Evolutionary conservation across 2,113 vertebrate species (phyloP), one percentile per base, ranked within the genome.

Genomic region (Campylomormyrus tamandua): DNA sequence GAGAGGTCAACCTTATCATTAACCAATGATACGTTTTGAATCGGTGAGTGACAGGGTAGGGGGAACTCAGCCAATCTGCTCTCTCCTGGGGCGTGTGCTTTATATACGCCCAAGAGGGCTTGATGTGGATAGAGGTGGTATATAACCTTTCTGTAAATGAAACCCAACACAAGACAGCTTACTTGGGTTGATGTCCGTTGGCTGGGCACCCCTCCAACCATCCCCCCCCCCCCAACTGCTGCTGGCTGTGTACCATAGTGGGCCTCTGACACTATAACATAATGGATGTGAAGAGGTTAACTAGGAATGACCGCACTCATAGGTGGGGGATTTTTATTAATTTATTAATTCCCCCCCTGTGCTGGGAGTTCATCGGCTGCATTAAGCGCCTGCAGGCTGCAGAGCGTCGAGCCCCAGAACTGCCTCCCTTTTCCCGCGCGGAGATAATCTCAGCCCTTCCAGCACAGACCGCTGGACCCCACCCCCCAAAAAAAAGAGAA

Each of bases 401-500:
- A 66, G 62, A 4, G 24, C 9, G 10, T 66, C 9, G n/a, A 27
- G n/a, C 62, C 27, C 62, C 62, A 27, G 62, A 70, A 10, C 62
- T 13, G 27, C 46, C 21, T 21, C 42, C 24, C 42, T 46, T 87
- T 87, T 42, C 31, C 49, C 17, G 10, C 6, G 17, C 3, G 15
- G 50, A 19, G 86, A 56, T 53, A 53, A 87, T 24, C 86, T 50
- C 89, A 31, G 87, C 87, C n/a, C 49, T 90, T 27, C 83, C 46
- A 11, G 56, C 52, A 77, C 49, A 46, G 45, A 58, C 31, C 46
- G 9, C 66, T 62, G 52, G 8, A 56, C 19, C 27, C 48, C 62
- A 90, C 90, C 90, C 58, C 90, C 56, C 86, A 52, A 90, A 92
- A 91, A 89, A 70, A 83, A 90, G 91, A 91, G 87, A 83, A 88